Evolutionary conservation across 1,140 invertebrate species (phyloP).

Genomic region (Drosophila carrolli): DNA sequence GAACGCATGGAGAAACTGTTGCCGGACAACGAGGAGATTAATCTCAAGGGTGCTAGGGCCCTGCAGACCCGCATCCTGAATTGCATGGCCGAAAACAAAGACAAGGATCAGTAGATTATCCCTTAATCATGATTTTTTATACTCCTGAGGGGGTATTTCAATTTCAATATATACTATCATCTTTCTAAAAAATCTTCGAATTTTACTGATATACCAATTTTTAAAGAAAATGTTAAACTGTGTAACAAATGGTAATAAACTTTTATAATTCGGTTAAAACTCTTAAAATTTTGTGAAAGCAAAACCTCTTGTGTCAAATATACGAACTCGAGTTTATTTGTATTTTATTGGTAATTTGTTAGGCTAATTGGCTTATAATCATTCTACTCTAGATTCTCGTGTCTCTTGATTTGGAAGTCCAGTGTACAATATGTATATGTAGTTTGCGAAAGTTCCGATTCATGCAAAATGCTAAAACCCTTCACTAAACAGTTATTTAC

Average conservation of each 20-base stretch:
- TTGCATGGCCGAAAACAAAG: slow-evolving; percentile 58
- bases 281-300: not conserved
- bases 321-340: slow-evolving; percentile 39
- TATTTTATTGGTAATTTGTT: slow-evolving; percentile 57
- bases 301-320: not conserved
- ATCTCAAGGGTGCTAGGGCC: slow-evolving; percentile 61
- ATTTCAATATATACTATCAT: too few species aligned
- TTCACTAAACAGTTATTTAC: slow-evolving; percentile 45
- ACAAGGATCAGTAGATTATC: slow-evolving; percentile 5
- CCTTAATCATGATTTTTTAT: too few species aligned
- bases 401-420: slow-evolving; percentile 77
- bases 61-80: slow-evolving; percentile 52
- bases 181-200: too few species aligned
- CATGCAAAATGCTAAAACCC: slow-evolving; percentile 29
- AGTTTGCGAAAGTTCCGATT: slow-evolving; percentile 31
- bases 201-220: too few species aligned
- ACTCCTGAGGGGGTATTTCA: too few species aligned
- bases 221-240: too few species aligned
- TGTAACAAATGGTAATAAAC: too few species aligned
- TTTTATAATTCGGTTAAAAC: too few species aligned
- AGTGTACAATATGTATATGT: slow-evolving; percentile 43
- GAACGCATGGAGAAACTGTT: slow-evolving; percentile 53
- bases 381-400: slow-evolving; percentile 57
- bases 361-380: slow-evolving; percentile 69
- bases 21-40: slow-evolving; percentile 69